Percentiles rank a stretch among this genome's conserved stretches.
Conservation (phyloP, 2,797 vertebrate species). For the Antennarius maculatus region DNA sequence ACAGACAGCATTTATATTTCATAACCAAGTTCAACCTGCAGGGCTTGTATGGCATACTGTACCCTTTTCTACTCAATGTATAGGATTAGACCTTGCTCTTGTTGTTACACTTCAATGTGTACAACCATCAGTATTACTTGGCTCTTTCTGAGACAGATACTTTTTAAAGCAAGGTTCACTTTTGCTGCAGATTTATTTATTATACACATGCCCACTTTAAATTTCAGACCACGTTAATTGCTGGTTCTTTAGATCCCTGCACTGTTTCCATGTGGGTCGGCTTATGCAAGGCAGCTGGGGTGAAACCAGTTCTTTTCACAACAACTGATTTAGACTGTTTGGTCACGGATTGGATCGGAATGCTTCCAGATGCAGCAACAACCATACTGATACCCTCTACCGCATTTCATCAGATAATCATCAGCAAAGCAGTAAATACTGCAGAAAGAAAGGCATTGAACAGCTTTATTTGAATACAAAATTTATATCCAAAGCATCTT, state of each 20-base stretch:
- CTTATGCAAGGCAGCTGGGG: conserved; percentile 43
- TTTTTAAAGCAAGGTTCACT: conserved; percentile 48
- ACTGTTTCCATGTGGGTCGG: conserved; percentile 55
- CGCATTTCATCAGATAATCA: conserved; percentile 25
- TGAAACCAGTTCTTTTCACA: conserved; percentile 26
- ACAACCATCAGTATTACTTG: conserved; percentile 55
- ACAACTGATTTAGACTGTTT: conserved; percentile 59
- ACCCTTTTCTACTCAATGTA: conserved; percentile 6
- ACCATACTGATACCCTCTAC: conserved; percentile 28
- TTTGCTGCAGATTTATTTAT: conserved; percentile 62
- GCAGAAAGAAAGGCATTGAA: conserved; percentile 6
- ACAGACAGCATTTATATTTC: conserved; percentile 1
- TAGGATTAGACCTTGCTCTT: conserved; percentile 11
- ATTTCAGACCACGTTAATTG: conserved; percentile 68
- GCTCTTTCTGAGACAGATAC: conserved; percentile 37
- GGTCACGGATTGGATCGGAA: conserved; percentile 60
- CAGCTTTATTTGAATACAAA: too few relatives aligned
- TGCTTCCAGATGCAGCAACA: conserved; percentile 65
- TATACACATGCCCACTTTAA: conserved; percentile 51
- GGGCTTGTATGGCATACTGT: conserved; percentile 9
- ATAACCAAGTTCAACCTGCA: conserved; percentile 1
- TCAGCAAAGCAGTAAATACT: conserved; percentile 13
- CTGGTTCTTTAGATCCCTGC: conserved; percentile 65
- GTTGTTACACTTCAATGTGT: conserved; percentile 36
- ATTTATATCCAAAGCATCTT: too few relatives aligned